Conservation (phyloP, 1,140 invertebrate species). For the Drosophila arawakana region DNA sequence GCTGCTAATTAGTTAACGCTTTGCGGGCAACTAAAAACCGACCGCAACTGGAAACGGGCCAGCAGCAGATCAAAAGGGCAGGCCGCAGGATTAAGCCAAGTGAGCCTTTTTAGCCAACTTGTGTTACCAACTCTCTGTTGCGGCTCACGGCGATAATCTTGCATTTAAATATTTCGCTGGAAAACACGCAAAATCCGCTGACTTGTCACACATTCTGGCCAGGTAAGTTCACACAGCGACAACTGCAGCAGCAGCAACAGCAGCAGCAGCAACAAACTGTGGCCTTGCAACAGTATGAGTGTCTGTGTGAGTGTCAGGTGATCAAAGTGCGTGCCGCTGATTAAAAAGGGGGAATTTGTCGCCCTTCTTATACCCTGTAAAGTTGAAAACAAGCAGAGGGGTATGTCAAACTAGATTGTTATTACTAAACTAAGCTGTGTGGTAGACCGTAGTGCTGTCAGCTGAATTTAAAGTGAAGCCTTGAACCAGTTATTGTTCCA, state of each 20-base stretch:
- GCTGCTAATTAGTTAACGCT: conserved; percentile 73
- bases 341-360: conserved; percentile 81
- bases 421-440: no score
- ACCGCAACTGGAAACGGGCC: conserved; percentile 46
- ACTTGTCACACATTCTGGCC: conserved; percentile 76
- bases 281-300: conserved; percentile 39
- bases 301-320: conserved; percentile 47
- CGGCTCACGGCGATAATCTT: conserved; percentile 65
- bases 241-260: conserved; percentile 52
- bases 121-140: conserved; percentile 13
- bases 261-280: conserved; percentile 50
- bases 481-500: no score
- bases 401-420: neutral
- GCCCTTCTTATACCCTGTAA: conserved; percentile 61
- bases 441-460: no score
- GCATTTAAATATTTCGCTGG: conserved; percentile 80
- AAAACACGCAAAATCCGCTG: conserved; percentile 81
- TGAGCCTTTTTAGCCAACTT: conserved; percentile 53
- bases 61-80: conserved; percentile 49
- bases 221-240: conserved; percentile 40
- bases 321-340: conserved; percentile 79
- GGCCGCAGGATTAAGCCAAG: conserved; percentile 62
- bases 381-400: neutral
- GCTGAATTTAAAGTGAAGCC: no score
- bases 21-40: conserved; percentile 15